Evolutionary conservation across 2,113 vertebrate species (phyloP), one percentile per base, ranked within the genome.

Genomic region (Sclerurus mexicanus): DNA sequence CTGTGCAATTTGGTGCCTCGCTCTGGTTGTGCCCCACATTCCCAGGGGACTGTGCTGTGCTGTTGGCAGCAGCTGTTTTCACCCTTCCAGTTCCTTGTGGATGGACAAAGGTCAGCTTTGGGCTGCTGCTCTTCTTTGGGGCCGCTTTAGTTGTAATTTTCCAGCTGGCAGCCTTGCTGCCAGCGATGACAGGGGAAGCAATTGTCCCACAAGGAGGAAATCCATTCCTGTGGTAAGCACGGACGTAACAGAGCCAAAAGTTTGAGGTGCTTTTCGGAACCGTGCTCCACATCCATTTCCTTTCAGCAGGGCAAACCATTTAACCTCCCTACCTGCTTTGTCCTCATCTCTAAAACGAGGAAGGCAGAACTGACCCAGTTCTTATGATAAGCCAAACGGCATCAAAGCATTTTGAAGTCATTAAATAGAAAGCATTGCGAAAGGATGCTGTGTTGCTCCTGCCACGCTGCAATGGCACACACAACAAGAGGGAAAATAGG

Each of bases 321-420:
- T 97, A 96, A 96, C 92, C 90, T 81, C 75, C 67, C 84, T 52
- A 67, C 67, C 90, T 93, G 87, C n/a, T 91, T 87, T 95, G 85
- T 88, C 79, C 82, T 80, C 75, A 17, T 59, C 92, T 78, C 92
- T 49, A 13, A 86, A 96, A 96, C 1, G 85, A 94, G 92, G 95
- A 49, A 81, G 96, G 96, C 93, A 96, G 96, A 66, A 17, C 92
- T 77, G 95, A 94, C 92, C 92, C 88, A 91, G 79, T 96, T 96
- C 88, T 92, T 44, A 42, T 58, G 77, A 58, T 25, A 53, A 25
- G 37, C 31, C 6, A 6, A 75, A 63, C 0, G 2, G 40, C 58
- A 89, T 75, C 39, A 53, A 37, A 95, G 90, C 68, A 23, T 80
- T 96, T 83, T 84, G 91, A 83, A 82, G 79, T 31, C 59, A 66